Evolutionary conservation across 1,140 invertebrate species (phyloP), one percentile per base, ranked within the genome.

Genomic region (Hyposmocoma kahamanoa): DNA sequence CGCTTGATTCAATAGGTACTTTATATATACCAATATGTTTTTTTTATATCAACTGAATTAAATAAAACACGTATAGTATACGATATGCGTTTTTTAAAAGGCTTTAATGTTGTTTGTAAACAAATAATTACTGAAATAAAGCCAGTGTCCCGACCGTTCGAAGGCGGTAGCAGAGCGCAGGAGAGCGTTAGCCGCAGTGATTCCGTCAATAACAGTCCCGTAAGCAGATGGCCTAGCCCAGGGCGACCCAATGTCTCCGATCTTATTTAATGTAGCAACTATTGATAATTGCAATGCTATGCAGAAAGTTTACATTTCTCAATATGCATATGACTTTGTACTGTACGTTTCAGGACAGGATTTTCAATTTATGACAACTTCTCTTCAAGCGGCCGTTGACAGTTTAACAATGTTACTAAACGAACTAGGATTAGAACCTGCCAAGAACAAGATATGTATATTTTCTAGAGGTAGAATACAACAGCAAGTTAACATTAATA

Each of bases 301-400:
- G 18, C 21, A 22, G 9, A 42, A 47, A 17, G 21, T 47, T 1
- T 13, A 8, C 1, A 24, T 53, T n/a, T 53, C 45, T 2, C 45
- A 53, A 28, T 53, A 48, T 30, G 51, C 51, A 3, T 44, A 53
- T 38, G 45, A 53, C 19, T 32, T 52, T 47, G 43, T 42, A 5
- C 9, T 49, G 2, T 42, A 42, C 22, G 3, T 17, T 1, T 3
- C 1, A 21, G 1, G 10, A 9, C 24, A 32, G 9, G 13, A 20
- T 21, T 6, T 28, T 3, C 6, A 2, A 9, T 11, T 21, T 15
- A 11, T 11, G 3, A 20, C 32, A 15, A 18, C 9, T 2, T 22
- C 21, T 2, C n/a, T 49, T 9, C 47, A 49, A 41, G 2, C 13
- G 9, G 39, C 38, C 15, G 8, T 49, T 9, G 24, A 49, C 22